Conservation (phyloP, 64 coral and sea anemone genomes). For the Montipora cactus region DNA sequence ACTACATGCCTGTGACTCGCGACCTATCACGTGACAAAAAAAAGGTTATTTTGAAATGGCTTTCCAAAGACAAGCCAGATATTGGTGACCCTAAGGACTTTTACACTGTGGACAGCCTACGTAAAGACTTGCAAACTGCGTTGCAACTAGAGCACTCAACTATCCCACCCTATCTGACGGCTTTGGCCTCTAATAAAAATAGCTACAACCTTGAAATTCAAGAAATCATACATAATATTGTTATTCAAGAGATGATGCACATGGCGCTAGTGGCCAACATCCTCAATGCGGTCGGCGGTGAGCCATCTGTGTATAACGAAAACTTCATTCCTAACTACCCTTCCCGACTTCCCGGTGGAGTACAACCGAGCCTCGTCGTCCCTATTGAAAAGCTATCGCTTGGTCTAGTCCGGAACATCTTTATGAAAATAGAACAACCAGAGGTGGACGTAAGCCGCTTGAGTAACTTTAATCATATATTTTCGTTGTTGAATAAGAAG, state of each 20-base stretch:
- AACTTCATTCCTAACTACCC: slow-evolving; percentile 80
- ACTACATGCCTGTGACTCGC: slow-evolving; percentile 48
- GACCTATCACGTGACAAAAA: slow-evolving; percentile 5
- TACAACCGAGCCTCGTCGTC: slow-evolving; percentile 73
- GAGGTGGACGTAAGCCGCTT: neutral
- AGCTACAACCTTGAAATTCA: slow-evolving; percentile 47
- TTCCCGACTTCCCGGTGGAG: slow-evolving; percentile 73
- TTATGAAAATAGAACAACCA: slow-evolving; percentile 90
- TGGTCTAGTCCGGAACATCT: slow-evolving; percentile 83
- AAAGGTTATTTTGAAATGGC: slow-evolving; percentile 19
- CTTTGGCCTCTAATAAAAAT: slow-evolving; percentile 31
- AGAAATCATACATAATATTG: slow-evolving; percentile 56
- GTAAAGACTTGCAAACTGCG: slow-evolving; percentile 19
- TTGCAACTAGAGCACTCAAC: slow-evolving; percentile 55
- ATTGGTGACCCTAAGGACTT: neutral
- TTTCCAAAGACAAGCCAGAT: neutral
- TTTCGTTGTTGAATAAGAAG: too few species aligned
- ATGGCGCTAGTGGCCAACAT: slow-evolving; percentile 81
- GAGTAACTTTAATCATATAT: too few species aligned
- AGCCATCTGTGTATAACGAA: slow-evolving; percentile 44
- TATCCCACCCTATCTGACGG: slow-evolving; percentile 51
- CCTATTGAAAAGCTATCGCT: slow-evolving; percentile 88
- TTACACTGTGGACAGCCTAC: slow-evolving; percentile 34
- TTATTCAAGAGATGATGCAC: slow-evolving; percentile 87
- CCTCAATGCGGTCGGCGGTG: slow-evolving; percentile 81